phyloP scores from a whole-genome alignment of 2,113 vertebrate species.

The Tamias sibiricus region DNA sequence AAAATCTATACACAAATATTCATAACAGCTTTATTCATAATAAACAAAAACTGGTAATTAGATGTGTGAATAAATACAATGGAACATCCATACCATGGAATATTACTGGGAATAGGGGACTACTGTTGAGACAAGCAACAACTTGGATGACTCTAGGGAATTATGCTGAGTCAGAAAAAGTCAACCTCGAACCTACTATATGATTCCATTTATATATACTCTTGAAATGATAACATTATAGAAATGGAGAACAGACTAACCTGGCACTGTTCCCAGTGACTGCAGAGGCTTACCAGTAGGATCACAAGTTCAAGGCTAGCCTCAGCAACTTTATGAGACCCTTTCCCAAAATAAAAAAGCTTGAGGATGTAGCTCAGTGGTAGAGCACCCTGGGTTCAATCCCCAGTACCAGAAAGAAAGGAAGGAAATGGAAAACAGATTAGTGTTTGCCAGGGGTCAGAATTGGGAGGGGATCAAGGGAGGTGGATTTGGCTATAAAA shows the following conservation, averaged over 20 bases:
- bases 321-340: no score
- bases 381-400: no score
- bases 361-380: no score
- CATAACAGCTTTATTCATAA: neutral
- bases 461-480: neutral
- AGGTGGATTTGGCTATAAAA: neutral
- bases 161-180: neutral
- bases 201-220: neutral
- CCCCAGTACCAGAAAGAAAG: no score
- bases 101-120: neutral
- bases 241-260: neutral
- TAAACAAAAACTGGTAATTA: neutral
- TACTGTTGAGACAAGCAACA: neutral
- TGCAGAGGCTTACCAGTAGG: no score
- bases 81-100: neutral
- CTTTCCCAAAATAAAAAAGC: no score
- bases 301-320: no score
- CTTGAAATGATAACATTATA: neutral
- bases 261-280: no score
- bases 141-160: neutral
- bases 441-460: neutral
- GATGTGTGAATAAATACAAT: neutral
- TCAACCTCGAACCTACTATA: neutral
- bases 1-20: neutral
- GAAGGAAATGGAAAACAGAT: neutral